Evolutionary conservation across 2,797 vertebrate species (phyloP).

Genomic region (Cirrhinus molitorella): DNA sequence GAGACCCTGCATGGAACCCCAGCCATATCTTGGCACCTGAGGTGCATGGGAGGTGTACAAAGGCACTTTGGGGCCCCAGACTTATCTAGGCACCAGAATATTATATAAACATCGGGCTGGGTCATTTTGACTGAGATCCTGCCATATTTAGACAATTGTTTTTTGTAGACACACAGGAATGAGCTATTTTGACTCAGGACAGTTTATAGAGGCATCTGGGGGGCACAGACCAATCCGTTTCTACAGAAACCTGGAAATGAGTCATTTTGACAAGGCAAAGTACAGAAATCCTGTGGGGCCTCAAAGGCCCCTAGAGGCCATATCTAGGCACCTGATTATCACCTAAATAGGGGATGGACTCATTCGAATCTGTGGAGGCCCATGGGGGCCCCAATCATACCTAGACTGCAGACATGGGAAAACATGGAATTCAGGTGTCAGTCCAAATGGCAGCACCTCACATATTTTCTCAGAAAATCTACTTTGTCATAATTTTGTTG

Average conservation of each 20-base stretch:
- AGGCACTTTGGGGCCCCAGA: not conserved
- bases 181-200: not conserved
- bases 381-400: not conserved
- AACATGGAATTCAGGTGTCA: not conserved
- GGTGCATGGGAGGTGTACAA: not conserved
- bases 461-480: not conserved
- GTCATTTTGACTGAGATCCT: not conserved
- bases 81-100: not conserved
- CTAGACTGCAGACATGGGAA: not conserved
- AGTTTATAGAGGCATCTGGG: not conserved
- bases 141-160: not conserved
- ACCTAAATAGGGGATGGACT: not conserved
- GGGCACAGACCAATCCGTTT: no score
- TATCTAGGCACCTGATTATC: not conserved
- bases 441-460: not conserved
- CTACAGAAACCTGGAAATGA: not conserved
- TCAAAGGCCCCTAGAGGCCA: not conserved
- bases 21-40: not conserved
- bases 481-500: constrained; percentile 37
- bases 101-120: not conserved
- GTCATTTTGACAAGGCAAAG: not conserved
- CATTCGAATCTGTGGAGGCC: not conserved
- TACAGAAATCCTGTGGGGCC: not conserved
- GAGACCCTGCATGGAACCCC: no score
- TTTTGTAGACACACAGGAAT: not conserved